phyloP scores from a whole-genome alignment of 2,888 invertebrate genomes.

The Archips crataeganus region DNA sequence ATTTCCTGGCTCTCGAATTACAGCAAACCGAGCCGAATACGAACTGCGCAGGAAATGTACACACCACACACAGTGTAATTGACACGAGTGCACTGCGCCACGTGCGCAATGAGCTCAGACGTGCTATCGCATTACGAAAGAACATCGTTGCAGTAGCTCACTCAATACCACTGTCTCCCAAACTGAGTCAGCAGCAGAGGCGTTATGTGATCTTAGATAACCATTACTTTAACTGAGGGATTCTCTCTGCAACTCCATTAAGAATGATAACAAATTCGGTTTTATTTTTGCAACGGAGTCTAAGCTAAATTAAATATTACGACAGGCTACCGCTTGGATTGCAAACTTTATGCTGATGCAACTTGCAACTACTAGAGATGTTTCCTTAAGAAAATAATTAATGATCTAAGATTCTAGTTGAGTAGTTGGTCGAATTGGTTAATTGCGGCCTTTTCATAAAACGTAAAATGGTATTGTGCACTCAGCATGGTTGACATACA shows the following conservation, averaged over 20 bases:
- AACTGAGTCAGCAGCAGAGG: neutral
- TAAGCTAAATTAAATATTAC: neutral
- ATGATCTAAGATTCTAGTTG: neutral
- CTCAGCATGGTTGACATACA: slow-evolving; percentile 71
- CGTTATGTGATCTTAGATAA: neutral
- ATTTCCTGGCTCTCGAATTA: slow-evolving; percentile 63
- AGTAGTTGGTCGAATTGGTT: neutral
- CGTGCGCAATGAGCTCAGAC: slow-evolving; percentile 51
- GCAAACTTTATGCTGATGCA: slow-evolving; percentile 6
- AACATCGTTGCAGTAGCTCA: slow-evolving; percentile 7
- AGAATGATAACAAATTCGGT: neutral
- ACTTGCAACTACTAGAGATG: neutral
- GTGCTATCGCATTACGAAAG: slow-evolving; percentile 48
- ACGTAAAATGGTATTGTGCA: slow-evolving; percentile 47
- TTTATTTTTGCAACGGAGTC: neutral
- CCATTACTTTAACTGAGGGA: neutral
- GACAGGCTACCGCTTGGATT: neutral
- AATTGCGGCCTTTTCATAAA: slow-evolving; percentile 1
- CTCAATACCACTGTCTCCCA: slow-evolving; percentile 7
- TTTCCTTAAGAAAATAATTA: slow-evolving; percentile 1
- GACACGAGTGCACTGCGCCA: slow-evolving; percentile 54
- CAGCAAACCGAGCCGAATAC: slow-evolving; percentile 53
- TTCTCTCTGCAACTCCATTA: neutral
- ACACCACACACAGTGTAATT: slow-evolving; percentile 56
- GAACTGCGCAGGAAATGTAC: slow-evolving; percentile 60